Conservation (phyloP, 2,797 vertebrate species). For the Diceros bicornis region DNA sequence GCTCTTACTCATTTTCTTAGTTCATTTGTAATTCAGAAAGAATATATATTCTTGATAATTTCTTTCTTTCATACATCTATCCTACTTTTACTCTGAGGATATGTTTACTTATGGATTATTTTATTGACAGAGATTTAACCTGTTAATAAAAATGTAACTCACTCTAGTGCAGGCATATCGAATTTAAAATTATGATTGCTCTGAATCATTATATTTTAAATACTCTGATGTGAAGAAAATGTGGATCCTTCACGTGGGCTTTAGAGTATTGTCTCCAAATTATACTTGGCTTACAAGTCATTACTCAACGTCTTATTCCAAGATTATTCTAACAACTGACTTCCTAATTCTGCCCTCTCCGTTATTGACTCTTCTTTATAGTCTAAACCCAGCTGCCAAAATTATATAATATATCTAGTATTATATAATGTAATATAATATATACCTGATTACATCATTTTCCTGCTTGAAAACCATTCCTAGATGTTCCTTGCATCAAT, state of each 20-base stretch:
- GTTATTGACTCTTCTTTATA: neutral
- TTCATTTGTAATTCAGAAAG: conserved; percentile 74
- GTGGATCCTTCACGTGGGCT: neutral
- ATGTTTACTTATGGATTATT: conserved; percentile 28
- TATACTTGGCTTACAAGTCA: neutral
- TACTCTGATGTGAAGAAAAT: conserved; percentile 11
- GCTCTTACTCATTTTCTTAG: conserved; percentile 44
- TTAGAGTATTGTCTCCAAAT: conserved; percentile 34
- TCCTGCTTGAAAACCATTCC: conserved; percentile 16
- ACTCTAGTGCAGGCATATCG: neutral
- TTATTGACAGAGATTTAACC: conserved; percentile 60
- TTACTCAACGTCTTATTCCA: neutral
- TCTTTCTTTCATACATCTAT: conserved; percentile 23
- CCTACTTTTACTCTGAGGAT: conserved; percentile 45
- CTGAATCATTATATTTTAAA: conserved; percentile 47
- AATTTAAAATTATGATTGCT: conserved; percentile 35
- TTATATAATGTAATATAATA: too few species aligned
- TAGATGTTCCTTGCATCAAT: neutral
- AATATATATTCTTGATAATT: neutral
- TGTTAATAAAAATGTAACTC: conserved; percentile 64
- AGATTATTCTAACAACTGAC: neutral
- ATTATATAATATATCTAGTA: neutral
- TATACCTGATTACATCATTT: neutral
- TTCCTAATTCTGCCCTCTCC: neutral
- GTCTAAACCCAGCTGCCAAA: conserved; percentile 37